Conservation (phyloP, 2,113 vertebrate species). For the Nicator chloris region DNA sequence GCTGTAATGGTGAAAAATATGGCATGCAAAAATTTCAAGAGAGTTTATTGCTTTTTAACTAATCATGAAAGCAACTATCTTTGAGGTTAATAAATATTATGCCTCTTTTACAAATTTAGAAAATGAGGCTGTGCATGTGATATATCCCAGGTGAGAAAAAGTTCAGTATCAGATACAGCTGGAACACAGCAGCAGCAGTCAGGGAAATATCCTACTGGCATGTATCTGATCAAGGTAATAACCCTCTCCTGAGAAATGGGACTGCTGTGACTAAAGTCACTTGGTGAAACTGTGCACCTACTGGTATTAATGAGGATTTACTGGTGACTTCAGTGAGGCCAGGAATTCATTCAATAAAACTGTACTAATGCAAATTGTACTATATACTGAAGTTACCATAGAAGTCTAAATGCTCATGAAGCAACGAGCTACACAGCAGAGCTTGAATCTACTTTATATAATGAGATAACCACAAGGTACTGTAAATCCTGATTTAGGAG, state of each 20-base stretch:
- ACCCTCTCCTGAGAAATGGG: neutral
- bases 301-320: neutral
- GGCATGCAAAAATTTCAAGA: neutral
- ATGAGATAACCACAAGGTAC: neutral
- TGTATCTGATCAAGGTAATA: neutral
- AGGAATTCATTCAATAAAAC: neutral
- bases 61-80: neutral
- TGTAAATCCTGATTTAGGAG: neutral
- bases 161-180: neutral
- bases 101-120: neutral
- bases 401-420: neutral
- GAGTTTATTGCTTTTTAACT: neutral
- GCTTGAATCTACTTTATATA: neutral
- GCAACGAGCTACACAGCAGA: neutral
- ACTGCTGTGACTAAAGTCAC: neutral
- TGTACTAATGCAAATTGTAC: neutral
- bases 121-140: neutral
- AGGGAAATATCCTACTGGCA: neutral
- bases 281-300: neutral
- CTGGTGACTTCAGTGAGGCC: neutral
- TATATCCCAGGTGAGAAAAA: neutral
- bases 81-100: neutral
- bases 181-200: neutral
- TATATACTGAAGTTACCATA: neutral
- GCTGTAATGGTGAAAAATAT: neutral